Evolutionary conservation across 2,113 vertebrate genomes (phyloP).

Genomic region (Glaucidium brasilianum): DNA sequence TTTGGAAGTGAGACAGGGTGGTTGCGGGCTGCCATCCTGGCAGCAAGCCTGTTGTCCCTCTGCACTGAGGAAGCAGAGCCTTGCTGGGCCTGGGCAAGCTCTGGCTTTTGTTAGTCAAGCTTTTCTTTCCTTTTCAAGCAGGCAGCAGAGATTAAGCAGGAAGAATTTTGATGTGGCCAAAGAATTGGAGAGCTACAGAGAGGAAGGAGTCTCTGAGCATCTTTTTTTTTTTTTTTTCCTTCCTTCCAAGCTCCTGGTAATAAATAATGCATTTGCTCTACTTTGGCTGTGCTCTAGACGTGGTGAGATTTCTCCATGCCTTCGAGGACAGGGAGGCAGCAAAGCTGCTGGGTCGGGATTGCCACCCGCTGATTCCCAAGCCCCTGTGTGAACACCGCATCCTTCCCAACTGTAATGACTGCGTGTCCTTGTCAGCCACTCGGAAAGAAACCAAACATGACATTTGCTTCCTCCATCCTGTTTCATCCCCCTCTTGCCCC

Average conservation of each 20-base stretch:
- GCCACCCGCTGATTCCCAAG: accelerated
- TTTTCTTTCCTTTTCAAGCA: background rate
- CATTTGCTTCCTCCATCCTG: conserved; percentile 49
- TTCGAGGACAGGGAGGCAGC: background rate
- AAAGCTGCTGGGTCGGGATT: background rate
- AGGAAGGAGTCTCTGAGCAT: background rate
- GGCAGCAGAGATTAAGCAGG: background rate
- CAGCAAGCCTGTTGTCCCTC: background rate
- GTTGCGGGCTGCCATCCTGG: background rate
- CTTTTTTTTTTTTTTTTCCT: background rate
- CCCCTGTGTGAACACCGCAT: accelerated
- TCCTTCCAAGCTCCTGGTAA: background rate
- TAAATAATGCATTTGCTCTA: conserved; percentile 52
- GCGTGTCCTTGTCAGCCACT: background rate
- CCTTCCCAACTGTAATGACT: background rate
- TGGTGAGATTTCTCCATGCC: background rate
- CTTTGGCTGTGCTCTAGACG: background rate
- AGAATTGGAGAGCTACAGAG: background rate
- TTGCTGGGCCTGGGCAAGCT: background rate
- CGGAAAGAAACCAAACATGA: background rate
- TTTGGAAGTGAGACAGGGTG: conserved; percentile 25
- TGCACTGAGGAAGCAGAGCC: background rate
- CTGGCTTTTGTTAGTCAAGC: background rate
- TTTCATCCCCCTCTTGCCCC: background rate
- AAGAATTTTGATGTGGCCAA: conserved; percentile 34